Conservation (phyloP, 2,113 vertebrate species). For the Sitta europaea region DNA sequence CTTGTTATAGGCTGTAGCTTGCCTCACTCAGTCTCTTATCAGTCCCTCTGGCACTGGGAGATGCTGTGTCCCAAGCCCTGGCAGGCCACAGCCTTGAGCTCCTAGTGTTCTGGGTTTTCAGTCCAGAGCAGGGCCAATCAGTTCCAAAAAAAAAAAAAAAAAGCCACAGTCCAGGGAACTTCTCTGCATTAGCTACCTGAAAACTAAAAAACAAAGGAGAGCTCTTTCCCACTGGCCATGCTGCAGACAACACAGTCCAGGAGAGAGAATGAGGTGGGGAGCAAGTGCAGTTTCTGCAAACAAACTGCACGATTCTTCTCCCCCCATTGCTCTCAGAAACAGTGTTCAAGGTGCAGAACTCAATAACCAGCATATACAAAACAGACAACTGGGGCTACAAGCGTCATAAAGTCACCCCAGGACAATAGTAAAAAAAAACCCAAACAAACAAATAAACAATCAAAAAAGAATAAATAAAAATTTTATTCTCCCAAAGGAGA, state of each 20-base stretch:
- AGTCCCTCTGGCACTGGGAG: fast-evolving
- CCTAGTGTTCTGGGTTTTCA: background rate
- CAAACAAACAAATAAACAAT: background rate
- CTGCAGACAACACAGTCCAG: background rate
- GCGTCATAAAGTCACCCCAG: too few species aligned
- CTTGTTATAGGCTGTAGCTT: fast-evolving
- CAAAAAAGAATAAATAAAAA: background rate
- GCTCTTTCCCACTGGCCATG: fast-evolving
- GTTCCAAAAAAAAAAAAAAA: background rate
- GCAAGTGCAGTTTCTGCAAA: background rate
- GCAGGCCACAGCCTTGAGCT: background rate
- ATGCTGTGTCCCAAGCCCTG: fast-evolving
- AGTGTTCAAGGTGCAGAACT: background rate
- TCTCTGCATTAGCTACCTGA: background rate
- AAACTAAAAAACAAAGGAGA: background rate
- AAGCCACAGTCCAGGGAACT: background rate
- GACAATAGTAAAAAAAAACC: fast-evolving
- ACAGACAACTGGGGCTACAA: background rate
- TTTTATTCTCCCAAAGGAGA: background rate
- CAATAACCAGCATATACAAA: background rate
- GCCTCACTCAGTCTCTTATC: fast-evolving
- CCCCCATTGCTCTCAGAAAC: background rate
- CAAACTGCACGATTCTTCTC: fast-evolving
- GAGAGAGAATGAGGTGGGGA: too few species aligned
- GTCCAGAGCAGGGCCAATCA: background rate